These are phyloP conservation scores for Melipona bicolor DNA, from an alignment of 2,888 invertebrate species.

Conservation along the genomic window DNA sequence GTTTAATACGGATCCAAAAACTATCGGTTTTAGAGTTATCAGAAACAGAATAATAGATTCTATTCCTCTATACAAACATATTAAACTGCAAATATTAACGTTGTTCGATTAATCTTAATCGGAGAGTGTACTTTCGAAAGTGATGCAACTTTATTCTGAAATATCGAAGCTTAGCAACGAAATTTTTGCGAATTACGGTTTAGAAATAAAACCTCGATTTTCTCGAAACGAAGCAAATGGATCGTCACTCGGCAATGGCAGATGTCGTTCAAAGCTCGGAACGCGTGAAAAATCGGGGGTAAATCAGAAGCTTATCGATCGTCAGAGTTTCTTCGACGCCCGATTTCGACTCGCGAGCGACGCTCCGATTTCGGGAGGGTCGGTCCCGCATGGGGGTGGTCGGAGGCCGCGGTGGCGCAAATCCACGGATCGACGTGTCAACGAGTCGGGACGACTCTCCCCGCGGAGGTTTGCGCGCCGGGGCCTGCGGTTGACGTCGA, in stretches of 20 bases:
- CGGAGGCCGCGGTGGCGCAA: background rate
- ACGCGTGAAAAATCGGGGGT: background rate
- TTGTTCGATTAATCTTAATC: too few relatives aligned
- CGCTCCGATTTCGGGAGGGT: background rate
- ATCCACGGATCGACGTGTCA: slow-evolving; percentile 72
- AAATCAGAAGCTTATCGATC: background rate
- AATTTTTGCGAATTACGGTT: too few relatives aligned
- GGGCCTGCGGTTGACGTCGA: slow-evolving; percentile 83
- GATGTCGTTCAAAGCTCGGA: background rate
- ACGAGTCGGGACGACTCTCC: slow-evolving; percentile 66
- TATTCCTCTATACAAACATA: too few relatives aligned
- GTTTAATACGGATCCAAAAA: too few relatives aligned
- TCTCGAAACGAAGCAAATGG: too few relatives aligned
- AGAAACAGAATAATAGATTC: too few relatives aligned
- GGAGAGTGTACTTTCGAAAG: too few relatives aligned
- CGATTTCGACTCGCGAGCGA: background rate
- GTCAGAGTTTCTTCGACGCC: background rate
- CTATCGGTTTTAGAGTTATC: too few relatives aligned
- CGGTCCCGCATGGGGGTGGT: background rate
- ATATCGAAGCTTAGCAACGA: too few relatives aligned
- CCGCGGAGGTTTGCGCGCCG: slow-evolving; percentile 64
- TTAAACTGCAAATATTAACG: too few relatives aligned
- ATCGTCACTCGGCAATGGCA: background rate
- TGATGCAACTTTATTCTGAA: too few relatives aligned
- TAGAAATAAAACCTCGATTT: background rate